Evolutionary conservation across 1,140 invertebrate species (phyloP).

Genomic region (Zaprionus capensis): DNA sequence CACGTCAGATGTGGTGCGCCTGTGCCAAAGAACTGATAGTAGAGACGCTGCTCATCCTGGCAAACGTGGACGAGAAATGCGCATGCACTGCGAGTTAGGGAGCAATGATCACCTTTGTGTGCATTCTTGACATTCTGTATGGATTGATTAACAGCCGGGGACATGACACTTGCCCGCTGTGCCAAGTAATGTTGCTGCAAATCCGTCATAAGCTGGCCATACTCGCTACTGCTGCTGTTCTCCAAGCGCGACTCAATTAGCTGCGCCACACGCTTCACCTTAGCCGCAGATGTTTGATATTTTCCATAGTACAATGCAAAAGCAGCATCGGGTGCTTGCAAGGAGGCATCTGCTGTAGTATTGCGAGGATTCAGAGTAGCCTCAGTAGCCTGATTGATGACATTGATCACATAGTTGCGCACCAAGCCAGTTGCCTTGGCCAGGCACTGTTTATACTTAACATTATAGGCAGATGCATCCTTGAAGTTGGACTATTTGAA

Average conservation of each 20-base stretch:
- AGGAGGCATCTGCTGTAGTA: conserved; percentile 40
- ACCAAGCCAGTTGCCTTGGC: conserved; percentile 91
- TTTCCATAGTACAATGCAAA: conserved; percentile 97
- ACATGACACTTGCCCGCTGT: conserved; percentile 87
- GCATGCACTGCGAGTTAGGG: conserved; percentile 93
- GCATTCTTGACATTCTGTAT: conserved; percentile 89
- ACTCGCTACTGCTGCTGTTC: conserved; percentile 88
- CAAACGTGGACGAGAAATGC: conserved; percentile 95
- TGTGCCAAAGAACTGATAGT: conserved; percentile 93
- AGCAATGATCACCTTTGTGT: conserved; percentile 93
- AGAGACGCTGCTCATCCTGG: conserved; percentile 95
- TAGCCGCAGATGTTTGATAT: conserved; percentile 94
- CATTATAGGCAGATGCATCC: conserved; percentile 89
- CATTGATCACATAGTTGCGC: conserved; percentile 90
- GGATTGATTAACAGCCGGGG: conserved; percentile 90
- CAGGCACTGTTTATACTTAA: conserved; percentile 92
- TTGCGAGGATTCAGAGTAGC: conserved; percentile 86
- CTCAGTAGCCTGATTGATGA: conserved; percentile 91
- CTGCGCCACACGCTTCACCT: conserved; percentile 92
- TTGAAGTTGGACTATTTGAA: conserved; percentile 87
- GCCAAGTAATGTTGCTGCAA: conserved; percentile 94
- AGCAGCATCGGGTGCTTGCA: conserved; percentile 88
- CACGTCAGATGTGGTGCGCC: conserved; percentile 88
- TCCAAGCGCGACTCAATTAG: conserved; percentile 91
- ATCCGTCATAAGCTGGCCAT: conserved; percentile 91